phyloP scores from a whole-genome alignment of 2,113 vertebrate genomes.

The Megaceryle torquata region DNA sequence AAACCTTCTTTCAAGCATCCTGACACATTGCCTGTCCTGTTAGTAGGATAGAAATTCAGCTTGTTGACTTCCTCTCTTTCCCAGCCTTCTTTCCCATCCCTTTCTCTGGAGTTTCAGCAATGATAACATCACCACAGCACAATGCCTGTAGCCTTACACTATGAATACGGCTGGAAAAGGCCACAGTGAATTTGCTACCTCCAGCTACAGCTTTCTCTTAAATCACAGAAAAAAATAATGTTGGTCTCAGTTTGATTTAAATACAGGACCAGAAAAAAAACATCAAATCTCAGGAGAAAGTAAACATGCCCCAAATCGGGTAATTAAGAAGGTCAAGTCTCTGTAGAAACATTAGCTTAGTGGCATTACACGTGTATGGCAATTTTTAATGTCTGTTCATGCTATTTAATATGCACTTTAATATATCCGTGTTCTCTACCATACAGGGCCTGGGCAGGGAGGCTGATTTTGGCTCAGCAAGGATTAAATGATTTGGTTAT shows the following conservation, averaged over 20 bases:
- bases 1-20: neutral
- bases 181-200: neutral
- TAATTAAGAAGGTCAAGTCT: neutral
- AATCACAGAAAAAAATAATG: neutral
- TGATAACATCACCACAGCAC: neutral
- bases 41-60: neutral
- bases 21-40: no score
- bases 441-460: neutral
- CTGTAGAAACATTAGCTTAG: neutral
- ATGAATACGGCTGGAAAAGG: neutral
- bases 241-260: neutral
- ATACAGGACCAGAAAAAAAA: neutral
- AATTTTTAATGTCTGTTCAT: neutral
- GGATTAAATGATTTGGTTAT: slow-evolving; percentile 36
- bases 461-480: slow-evolving; percentile 22
- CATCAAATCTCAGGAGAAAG: neutral
- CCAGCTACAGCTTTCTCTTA: neutral
- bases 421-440: neutral
- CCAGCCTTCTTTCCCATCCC: neutral
- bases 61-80: neutral
- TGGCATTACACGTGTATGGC: neutral
- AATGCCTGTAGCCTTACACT: rapidly evolving
- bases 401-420: slow-evolving; percentile 19
- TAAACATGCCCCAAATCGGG: neutral
- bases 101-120: neutral